Base-by-base conservation (phyloP, 2,888 invertebrate genomes). In the Oxytorus armatus region DNA sequence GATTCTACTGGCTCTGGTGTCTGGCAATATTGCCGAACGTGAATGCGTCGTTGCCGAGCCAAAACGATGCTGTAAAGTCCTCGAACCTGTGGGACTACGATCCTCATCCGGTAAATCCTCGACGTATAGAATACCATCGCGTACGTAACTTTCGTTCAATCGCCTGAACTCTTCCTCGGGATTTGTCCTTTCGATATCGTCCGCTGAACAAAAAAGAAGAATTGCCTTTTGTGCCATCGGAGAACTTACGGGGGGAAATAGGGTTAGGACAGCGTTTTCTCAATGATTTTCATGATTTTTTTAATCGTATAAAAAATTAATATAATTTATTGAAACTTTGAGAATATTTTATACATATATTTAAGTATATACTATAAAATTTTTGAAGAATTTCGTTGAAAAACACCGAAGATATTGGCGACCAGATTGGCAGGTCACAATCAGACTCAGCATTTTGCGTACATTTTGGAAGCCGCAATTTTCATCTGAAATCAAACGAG, bases 81-180 rank as follows among this genome's bases (percentile, higher is more conserved):
- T 23, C 14, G 78, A 33, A 8, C 10, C 33, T 4, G 57, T 25
- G 25, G 61, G 3, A 5, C 14, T 16, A n/a, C 10, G 4, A 1
- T 47, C 33, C 16, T 68, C 18, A 7, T 51, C 5, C 8, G 18
- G 33, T 25, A 23, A 29, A 57, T 36, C 59, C 21, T 79, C 61
- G 2, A 16, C 0, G 8, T 47, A 39, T 16, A 80, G 57, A 8
- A 76, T 8, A 39, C 77, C 75, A 3, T 72, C 68, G 4, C 75
- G 77, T 16, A 72, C 33, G 16, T 80, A 82, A 49, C 36, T 51
- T 39, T 80, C 80, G 36, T 76, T 80, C 42, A 82, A 65, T 11
- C 36, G 63, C 18, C 42, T 21, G 7, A 79, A 82, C 25, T 82
- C 82, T 42, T 82, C 81, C 49, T 66, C 76, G 1, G 82, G 82